Conservation (phyloP, 2,113 vertebrate species). For the Sula dactylatra region DNA sequence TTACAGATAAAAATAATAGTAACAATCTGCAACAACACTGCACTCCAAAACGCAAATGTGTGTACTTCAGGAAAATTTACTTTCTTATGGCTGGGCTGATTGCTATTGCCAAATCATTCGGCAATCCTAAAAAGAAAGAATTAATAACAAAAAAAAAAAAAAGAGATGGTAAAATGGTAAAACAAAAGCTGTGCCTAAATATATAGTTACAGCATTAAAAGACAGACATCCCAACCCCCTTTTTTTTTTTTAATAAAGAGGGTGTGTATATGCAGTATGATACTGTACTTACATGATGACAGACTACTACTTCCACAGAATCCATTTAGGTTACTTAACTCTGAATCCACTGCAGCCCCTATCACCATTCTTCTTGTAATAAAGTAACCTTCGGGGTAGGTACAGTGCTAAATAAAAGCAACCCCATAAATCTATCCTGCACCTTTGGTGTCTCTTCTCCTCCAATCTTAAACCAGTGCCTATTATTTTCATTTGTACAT, state of each 20-base stretch:
- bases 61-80: background rate
- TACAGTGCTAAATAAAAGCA: constrained; percentile 6
- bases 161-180: background rate
- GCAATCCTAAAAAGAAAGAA: background rate
- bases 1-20: background rate
- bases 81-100: background rate
- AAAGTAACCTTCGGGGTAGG: background rate
- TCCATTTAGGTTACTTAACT: background rate
- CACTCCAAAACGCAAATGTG: background rate
- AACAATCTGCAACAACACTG: background rate
- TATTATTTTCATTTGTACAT: background rate
- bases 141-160: too few relatives aligned
- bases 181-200: background rate
- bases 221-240: accelerated
- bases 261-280: background rate
- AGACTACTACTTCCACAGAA: background rate
- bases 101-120: background rate
- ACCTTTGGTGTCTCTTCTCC: background rate
- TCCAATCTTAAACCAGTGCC: background rate
- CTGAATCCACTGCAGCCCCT: background rate
- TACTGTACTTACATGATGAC: background rate
- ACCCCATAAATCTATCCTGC: background rate
- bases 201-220: background rate
- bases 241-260: background rate
- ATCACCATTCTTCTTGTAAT: background rate